These are phyloP conservation scores for Pseudochromis fuscus DNA, from an alignment of 2,797 vertebrate genomes.

Conservation along the genomic window DNA sequence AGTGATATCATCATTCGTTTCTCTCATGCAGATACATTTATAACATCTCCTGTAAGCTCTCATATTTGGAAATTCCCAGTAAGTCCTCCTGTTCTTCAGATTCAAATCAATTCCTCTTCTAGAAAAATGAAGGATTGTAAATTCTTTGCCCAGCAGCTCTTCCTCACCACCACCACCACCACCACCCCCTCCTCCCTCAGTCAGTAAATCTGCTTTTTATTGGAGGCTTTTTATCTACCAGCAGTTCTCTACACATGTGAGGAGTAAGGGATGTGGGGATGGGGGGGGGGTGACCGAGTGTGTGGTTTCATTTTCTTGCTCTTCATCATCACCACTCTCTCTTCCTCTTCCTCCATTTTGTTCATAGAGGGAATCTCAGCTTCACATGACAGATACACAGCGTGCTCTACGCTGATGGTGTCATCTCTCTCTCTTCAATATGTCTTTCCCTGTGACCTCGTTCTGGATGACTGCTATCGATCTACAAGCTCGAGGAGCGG, in stretches of 20 bases:
- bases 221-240: conserved; percentile 60
- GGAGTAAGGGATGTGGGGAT: conserved; percentile 4
- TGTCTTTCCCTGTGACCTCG: conserved; percentile 41
- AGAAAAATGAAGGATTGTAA: conserved; percentile 54
- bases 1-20: conserved; percentile 26
- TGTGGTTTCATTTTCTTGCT: conserved; percentile 39
- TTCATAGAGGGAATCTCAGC: conserved; percentile 23
- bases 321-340: conserved; percentile 33
- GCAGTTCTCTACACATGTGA: conserved; percentile 34
- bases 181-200: conserved; percentile 1
- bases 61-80: conserved; percentile 28
- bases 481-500: conserved; percentile 18
- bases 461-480: conserved; percentile 42
- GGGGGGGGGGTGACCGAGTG: conserved; percentile 38
- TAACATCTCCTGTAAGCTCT: conserved; percentile 1
- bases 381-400: conserved; percentile 13
- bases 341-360: conserved; percentile 40
- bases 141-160: conserved; percentile 51
- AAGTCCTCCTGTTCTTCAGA: conserved; percentile 29
- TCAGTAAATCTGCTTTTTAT: conserved; percentile 76
- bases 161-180: conserved; percentile 15
- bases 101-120: conserved; percentile 38
- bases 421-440: conserved; percentile 27
- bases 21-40: neutral
- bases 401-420: neutral